Conservation (phyloP, 2,113 vertebrate genomes). For the Synodontis membranacea region DNA sequence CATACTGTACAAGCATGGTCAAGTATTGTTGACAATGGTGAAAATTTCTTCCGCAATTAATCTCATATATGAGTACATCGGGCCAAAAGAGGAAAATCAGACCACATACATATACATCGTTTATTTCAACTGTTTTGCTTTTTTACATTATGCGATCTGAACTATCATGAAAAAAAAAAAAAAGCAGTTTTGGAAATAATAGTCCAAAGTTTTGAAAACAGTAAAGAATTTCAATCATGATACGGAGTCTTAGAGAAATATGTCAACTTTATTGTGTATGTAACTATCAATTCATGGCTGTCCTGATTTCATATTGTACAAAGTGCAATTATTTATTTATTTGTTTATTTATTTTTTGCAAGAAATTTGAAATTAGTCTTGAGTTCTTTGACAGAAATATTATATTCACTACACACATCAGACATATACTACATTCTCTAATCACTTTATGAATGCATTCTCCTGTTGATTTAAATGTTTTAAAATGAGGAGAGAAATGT, state of each 20-base stretch:
- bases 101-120: not conserved
- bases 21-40: not conserved
- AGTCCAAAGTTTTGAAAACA: not conserved
- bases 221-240: not conserved
- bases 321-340: not conserved
- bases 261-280: not conserved
- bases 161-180: not conserved
- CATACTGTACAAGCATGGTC: not conserved
- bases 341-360: not conserved
- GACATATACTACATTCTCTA: not conserved
- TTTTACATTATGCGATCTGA: not conserved
- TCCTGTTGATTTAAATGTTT: not conserved
- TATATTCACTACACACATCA: not conserved
- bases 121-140: not conserved
- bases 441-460: not conserved
- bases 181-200: constrained; percentile 4
- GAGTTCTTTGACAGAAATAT: not conserved
- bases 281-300: not conserved
- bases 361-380: not conserved
- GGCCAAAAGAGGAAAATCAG: not conserved
- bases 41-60: not conserved
- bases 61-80: not conserved
- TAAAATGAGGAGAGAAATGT: not conserved
- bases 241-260: not conserved
- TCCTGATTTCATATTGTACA: not conserved